These are phyloP conservation scores for Athene cunicularia DNA, from an alignment of 2,113 vertebrate genomes.

Conservation along the genomic window DNA sequence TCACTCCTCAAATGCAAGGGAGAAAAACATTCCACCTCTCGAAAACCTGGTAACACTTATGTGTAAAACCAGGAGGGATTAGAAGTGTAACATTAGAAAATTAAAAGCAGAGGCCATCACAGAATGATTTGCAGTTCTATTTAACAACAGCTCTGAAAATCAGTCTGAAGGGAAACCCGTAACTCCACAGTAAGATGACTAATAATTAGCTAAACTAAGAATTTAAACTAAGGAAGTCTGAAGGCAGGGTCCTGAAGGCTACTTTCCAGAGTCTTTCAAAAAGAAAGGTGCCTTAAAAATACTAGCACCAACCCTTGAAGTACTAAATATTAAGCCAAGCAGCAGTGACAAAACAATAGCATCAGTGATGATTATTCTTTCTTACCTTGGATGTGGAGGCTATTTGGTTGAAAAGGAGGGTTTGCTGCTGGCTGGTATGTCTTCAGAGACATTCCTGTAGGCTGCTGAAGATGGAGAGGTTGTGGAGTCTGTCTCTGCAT, in stretches of 20 bases:
- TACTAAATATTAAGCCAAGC: not conserved
- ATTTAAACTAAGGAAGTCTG: not conserved
- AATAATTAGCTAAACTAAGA: not conserved
- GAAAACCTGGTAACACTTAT: not conserved
- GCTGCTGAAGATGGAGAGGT: conserved; percentile 65
- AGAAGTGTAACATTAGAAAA: not conserved
- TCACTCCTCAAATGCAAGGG: not conserved
- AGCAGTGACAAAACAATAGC: not conserved
- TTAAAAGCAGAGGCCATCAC: not conserved
- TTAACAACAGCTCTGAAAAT: not conserved
- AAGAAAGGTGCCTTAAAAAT: not conserved
- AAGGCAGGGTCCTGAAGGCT: not conserved
- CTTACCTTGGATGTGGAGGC: conserved; percentile 80
- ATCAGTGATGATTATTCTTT: not conserved
- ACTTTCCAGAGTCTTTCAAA: not conserved
- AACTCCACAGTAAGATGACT: not conserved
- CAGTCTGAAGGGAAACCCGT: not conserved
- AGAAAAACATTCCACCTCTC: not conserved
- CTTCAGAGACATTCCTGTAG: conserved; percentile 68
- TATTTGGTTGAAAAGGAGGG: conserved; percentile 71
- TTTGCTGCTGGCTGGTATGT: conserved; percentile 65
- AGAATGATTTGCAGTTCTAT: not conserved
- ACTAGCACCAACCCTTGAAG: not conserved
- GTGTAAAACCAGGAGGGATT: not conserved
- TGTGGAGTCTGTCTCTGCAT: conserved; percentile 72